A percentile compares a stretch with the other conserved stretches of the same genome.
Evolutionary conservation across 2,113 vertebrate genomes (phyloP).

Genomic region (Cynocephalus volans): DNA sequence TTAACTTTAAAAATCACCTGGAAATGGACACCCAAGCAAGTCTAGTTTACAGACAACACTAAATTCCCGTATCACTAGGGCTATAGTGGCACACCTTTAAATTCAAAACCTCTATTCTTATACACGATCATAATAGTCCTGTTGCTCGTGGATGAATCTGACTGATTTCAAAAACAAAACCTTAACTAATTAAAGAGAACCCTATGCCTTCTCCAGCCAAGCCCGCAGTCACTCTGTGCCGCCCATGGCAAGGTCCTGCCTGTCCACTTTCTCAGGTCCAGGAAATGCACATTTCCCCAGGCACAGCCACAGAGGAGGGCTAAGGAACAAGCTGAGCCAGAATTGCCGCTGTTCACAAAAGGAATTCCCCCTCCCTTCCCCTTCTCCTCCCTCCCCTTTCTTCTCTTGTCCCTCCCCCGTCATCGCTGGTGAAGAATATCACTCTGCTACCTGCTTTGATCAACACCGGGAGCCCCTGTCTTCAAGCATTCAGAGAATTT

Average conservation of each 20-base stretch:
- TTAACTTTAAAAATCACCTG: constrained; percentile 77
- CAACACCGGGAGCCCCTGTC: constrained; percentile 91
- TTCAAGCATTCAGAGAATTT: constrained; percentile 93
- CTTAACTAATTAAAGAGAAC: constrained; percentile 51
- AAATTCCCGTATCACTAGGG: not conserved
- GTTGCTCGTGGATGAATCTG: constrained; percentile 36
- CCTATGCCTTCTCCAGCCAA: not conserved
- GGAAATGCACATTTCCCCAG: constrained; percentile 77
- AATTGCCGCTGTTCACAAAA: constrained; percentile 79
- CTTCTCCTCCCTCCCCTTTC: constrained; percentile 69
- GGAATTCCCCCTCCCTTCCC: constrained; percentile 83
- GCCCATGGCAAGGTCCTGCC: constrained; percentile 31
- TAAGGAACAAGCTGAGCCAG: constrained; percentile 61
- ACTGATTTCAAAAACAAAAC: constrained; percentile 58
- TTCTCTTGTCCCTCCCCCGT: constrained; percentile 71
- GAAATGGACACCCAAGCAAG: constrained; percentile 40
- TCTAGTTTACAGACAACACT: constrained; percentile 47
- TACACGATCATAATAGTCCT: constrained; percentile 30
- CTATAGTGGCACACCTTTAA: constrained; percentile 63
- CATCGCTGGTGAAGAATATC: constrained; percentile 80
- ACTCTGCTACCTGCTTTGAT: constrained; percentile 91
- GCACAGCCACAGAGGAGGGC: constrained; percentile 39
- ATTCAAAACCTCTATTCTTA: constrained; percentile 78
- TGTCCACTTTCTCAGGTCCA: constrained; percentile 25
- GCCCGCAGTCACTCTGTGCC: not conserved